phyloP scores from a whole-genome alignment of 2,113 vertebrate genomes.

The Motacilla tschutschensis region DNA sequence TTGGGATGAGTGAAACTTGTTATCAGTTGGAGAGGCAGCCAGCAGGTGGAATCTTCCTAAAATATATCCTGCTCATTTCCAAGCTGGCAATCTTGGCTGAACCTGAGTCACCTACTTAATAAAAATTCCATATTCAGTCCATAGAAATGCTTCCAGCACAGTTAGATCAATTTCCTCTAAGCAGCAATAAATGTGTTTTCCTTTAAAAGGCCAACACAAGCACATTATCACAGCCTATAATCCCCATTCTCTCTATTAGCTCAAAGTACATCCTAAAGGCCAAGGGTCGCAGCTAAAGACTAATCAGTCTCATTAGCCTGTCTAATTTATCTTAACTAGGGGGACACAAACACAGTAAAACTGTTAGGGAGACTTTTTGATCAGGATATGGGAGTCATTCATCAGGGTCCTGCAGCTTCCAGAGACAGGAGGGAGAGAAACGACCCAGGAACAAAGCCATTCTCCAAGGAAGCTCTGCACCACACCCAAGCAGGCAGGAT shows the following conservation, averaged over 20 bases:
- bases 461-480: constrained; percentile 36
- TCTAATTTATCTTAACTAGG: constrained; percentile 85
- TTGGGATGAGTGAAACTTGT: constrained; percentile 21
- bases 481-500: neutral
- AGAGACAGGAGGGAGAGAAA: constrained; percentile 77
- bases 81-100: constrained; percentile 83
- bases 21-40: constrained; percentile 12
- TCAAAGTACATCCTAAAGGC: constrained; percentile 74
- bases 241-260: constrained; percentile 80
- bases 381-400: constrained; percentile 80
- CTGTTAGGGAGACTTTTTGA: constrained; percentile 75
- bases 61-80: constrained; percentile 75
- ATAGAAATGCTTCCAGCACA: constrained; percentile 89
- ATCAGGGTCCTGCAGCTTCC: constrained; percentile 77
- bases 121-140: constrained; percentile 94
- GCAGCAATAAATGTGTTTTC: constrained; percentile 98
- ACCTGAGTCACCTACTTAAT: constrained; percentile 81
- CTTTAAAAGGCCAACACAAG: constrained; percentile 88
- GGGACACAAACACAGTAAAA: constrained; percentile 79
- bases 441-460: constrained; percentile 52
- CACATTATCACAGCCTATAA: constrained; percentile 83
- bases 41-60: constrained; percentile 70
- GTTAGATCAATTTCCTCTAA: constrained; percentile 99
- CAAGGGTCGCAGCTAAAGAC: constrained; percentile 80
- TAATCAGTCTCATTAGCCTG: constrained; percentile 87